Conservation (phyloP, 2,888 invertebrate genomes). For the Sepioteuthis lessoniana region DNA sequence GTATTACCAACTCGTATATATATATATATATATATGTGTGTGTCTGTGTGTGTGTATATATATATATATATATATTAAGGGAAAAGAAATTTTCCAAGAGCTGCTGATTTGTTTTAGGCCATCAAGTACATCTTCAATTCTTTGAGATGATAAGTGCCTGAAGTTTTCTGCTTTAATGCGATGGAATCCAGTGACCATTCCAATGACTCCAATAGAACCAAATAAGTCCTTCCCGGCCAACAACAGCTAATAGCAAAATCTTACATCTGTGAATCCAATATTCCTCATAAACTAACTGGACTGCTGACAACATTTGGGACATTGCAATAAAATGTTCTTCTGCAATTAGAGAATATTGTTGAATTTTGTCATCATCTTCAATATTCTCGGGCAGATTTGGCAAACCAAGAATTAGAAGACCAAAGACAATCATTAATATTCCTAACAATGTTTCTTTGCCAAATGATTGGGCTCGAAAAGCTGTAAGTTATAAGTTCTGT, state of each 20-base stretch:
- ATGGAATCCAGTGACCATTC: conserved; percentile 86
- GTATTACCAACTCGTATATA: no score
- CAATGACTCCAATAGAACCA: conserved; percentile 81
- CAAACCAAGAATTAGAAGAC: no score
- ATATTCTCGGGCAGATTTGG: no score
- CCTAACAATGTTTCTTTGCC: no score
- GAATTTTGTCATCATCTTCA: no score
- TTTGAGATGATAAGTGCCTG: conserved; percentile 80
- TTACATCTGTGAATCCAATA: conserved; percentile 41
- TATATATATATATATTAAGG: no score
- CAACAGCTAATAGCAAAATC: conserved; percentile 23
- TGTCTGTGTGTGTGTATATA: no score
- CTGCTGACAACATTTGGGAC: conserved; percentile 37
- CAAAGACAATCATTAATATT: no score
- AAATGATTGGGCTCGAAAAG: no score
- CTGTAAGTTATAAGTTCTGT: no score
- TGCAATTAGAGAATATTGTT: no score
- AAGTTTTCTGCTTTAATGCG: conserved; percentile 84
- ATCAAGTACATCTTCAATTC: conserved; percentile 88
- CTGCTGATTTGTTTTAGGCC: conserved; percentile 87
- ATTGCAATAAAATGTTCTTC: conserved; percentile 41
- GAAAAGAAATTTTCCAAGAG: conserved; percentile 80
- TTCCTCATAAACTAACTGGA: conserved; percentile 39
- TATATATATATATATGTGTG: no score
- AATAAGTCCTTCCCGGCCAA: conserved; percentile 78